Base-by-base conservation (phyloP, 2,113 vertebrate genomes). In the Chinchilla lanigera region DNA sequence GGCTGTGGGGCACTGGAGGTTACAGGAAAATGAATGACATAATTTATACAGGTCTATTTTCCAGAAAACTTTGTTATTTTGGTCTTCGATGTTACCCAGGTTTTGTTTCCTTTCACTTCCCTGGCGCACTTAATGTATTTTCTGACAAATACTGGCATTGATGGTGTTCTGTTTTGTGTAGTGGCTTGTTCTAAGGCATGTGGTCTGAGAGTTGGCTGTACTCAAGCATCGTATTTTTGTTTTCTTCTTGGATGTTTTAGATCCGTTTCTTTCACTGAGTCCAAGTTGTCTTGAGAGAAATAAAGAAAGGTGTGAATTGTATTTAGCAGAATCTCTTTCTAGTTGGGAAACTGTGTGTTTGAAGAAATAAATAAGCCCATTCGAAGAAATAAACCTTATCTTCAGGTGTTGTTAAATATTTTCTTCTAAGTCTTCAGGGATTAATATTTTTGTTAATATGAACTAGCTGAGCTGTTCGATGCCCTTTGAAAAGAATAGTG, bases 281-380 rank as follows among this genome's bases (percentile, higher is more conserved):
- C 52, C 60, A 63, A 58, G 63, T 86, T 95, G 44, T 92, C 91
- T 95, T 63, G 58, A 82, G 86, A 97, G 84, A 90, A 97, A 89
- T 90, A 78, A 86, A 44, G 22, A 78, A 86, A 44, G 22, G 81
- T 95, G 61, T 56, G 28, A 94, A 87, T 69, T 86, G 16, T 56
- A 93, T 89, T 94, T 86, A 84, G 75, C 44, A 87, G 35, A 78
- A 61, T 89, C n/a, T 83, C 71, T 97, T 93, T 41, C 58, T 80
- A 96, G 83, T 82, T 82, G 58, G 58, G 83, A 84, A 95, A 61
- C 30, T 50, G 17, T 47, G 54, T 94, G 38, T 93, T 87, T 94
- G 61, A 93, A 95, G 84, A 93, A 92, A 71, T 94, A 93, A 94
- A 88, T 77, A 88, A 96, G 82, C 54, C 58, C 58, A 65, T 92